Conservation (phyloP, 2,888 invertebrate species). For the Anodontia alba region DNA sequence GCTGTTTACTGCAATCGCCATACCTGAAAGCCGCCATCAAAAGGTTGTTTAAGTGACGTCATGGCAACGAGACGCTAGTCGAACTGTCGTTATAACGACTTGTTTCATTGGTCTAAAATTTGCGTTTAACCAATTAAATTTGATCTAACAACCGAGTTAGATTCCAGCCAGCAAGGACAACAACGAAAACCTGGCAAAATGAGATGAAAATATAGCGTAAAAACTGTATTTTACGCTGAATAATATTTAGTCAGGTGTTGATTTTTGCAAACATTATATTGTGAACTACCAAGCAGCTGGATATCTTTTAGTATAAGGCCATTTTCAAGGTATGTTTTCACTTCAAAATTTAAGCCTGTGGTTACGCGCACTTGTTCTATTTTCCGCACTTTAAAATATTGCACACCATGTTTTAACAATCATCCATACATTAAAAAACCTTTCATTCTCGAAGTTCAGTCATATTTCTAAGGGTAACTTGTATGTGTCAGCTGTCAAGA, state of each 20-base stretch:
- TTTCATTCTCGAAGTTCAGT: no score
- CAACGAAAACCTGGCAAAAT: constrained; percentile 37
- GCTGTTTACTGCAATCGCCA: not conserved
- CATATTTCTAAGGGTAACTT: no score
- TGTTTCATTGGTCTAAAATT: constrained; percentile 54
- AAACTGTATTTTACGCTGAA: not conserved
- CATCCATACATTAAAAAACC: no score
- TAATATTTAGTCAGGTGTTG: not conserved
- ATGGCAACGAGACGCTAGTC: constrained; percentile 70
- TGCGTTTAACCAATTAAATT: constrained; percentile 54
- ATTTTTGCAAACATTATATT: not conserved
- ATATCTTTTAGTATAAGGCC: not conserved
- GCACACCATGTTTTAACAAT: no score
- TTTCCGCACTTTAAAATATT: no score
- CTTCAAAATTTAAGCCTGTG: not conserved
- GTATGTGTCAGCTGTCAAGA: no score
- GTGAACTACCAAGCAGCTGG: not conserved
- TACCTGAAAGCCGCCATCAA: constrained; percentile 68
- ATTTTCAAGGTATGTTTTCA: not conserved
- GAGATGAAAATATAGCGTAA: constrained; percentile 12
- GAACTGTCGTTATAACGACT: constrained; percentile 7
- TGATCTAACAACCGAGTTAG: constrained; percentile 19
- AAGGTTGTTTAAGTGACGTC: constrained; percentile 77
- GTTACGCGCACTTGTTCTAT: constrained; percentile 1
- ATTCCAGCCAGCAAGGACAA: constrained; percentile 50